Conservation (phyloP, 1,140 invertebrate species). For the Lethrus apterus region DNA sequence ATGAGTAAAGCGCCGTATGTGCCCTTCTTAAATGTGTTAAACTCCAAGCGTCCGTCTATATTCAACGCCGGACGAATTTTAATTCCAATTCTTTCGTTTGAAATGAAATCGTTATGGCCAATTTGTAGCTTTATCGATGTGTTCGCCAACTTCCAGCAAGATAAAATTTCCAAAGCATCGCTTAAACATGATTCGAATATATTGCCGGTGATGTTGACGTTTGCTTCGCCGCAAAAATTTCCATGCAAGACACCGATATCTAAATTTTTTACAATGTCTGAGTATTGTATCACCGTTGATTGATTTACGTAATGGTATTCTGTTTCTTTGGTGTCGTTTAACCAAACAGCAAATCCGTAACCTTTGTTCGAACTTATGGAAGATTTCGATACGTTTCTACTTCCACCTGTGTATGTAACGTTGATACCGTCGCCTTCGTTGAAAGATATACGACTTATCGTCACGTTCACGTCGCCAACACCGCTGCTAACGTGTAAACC, state of each 20-base stretch:
- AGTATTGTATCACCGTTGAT: constrained; percentile 80
- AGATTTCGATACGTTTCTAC: constrained; percentile 77
- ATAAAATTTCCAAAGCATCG: constrained; percentile 67
- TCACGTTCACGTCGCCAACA: constrained; percentile 88
- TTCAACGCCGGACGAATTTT: constrained; percentile 81
- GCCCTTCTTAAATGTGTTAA: constrained; percentile 81
- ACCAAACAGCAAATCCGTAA: constrained; percentile 78
- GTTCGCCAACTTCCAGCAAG: constrained; percentile 64
- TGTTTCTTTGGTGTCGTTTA: constrained; percentile 79
- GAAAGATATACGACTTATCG: constrained; percentile 77
- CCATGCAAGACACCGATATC: constrained; percentile 77
- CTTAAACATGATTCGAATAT: constrained; percentile 68
- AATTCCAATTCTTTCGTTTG: constrained; percentile 68
- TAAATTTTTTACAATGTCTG: constrained; percentile 73
- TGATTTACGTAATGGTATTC: constrained; percentile 73
- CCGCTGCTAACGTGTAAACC: constrained; percentile 81
- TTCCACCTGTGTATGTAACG: constrained; percentile 86
- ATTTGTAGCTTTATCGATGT: constrained; percentile 62
- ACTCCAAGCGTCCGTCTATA: constrained; percentile 68
- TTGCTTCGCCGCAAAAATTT: constrained; percentile 66
- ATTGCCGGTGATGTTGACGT: constrained; percentile 82
- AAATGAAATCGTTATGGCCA: constrained; percentile 76
- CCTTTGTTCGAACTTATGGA: constrained; percentile 73
- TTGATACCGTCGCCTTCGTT: constrained; percentile 90
- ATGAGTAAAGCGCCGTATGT: constrained; percentile 78